Percentiles rank a stretch among this genome's conserved stretches.
phyloP scores from a whole-genome alignment of 2,113 vertebrate genomes.

The Nanorana parkeri region DNA sequence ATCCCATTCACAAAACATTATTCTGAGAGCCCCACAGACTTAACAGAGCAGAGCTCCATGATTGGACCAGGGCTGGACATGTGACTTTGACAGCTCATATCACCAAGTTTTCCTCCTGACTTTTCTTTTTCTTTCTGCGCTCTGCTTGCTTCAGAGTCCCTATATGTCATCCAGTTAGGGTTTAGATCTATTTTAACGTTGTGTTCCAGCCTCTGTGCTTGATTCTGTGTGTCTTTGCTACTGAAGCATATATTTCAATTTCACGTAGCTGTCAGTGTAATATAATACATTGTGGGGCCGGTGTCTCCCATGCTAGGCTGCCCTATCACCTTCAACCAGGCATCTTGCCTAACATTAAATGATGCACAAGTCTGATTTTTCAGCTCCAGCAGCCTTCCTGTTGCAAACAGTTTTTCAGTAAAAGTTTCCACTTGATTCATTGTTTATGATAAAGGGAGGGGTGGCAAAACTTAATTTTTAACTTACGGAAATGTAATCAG shows the following conservation, averaged over 20 bases:
- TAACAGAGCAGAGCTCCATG: too few relatives aligned
- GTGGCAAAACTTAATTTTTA: background rate
- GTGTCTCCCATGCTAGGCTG: constrained; percentile 14
- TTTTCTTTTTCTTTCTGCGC: too few relatives aligned
- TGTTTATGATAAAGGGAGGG: background rate
- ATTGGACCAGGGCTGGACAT: too few relatives aligned
- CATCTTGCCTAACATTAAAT: background rate
- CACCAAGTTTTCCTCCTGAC: too few relatives aligned
- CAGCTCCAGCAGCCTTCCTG: background rate
- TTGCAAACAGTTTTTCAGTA: constrained; percentile 3
- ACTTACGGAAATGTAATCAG: constrained; percentile 35
- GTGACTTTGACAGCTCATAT: too few relatives aligned
- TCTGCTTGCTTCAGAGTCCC: too few relatives aligned
- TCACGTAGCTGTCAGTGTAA: background rate
- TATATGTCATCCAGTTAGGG: too few relatives aligned
- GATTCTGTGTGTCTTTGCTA: constrained; percentile 2
- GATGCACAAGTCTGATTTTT: constrained; percentile 5
- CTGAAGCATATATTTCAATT: constrained; percentile 38
- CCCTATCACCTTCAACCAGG: constrained; percentile 19
- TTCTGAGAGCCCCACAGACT: too few relatives aligned
- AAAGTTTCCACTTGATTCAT: background rate
- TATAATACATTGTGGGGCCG: background rate
- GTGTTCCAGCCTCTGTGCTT: too few relatives aligned
- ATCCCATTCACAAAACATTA: too few relatives aligned
- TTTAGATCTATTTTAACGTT: too few relatives aligned